Percentiles rank a stretch among this genome's conserved stretches.
phyloP scores from a whole-genome alignment of 2,113 vertebrate genomes.

The Catharus bicknelli region DNA sequence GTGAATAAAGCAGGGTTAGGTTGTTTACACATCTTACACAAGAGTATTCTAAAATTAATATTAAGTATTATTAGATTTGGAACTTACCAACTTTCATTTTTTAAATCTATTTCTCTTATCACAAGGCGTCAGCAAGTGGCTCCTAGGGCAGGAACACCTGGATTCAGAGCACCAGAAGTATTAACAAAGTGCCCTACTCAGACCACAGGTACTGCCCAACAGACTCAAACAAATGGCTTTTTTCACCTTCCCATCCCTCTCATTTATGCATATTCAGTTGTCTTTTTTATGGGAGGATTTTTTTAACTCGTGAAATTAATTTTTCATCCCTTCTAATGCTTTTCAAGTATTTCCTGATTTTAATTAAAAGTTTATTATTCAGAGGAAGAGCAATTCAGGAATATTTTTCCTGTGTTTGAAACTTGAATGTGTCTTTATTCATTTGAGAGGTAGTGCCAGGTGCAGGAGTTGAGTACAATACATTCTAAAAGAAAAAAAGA shows the following conservation, averaged over 20 bases:
- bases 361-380: neutral
- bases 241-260: neutral
- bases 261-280: neutral
- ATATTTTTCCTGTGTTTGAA: neutral
- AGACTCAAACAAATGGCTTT: neutral
- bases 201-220: slow-evolving; percentile 82
- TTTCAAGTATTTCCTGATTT: slow-evolving; percentile 58
- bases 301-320: slow-evolving; percentile 1
- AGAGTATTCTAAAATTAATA: neutral
- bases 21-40: neutral
- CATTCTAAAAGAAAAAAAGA: neutral
- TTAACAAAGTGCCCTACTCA: slow-evolving; percentile 93
- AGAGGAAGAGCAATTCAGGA: neutral
- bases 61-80: neutral
- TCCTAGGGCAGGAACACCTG: slow-evolving; percentile 93
- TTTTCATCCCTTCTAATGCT: neutral
- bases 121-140: slow-evolving; percentile 90
- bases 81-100: neutral
- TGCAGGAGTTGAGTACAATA: neutral
- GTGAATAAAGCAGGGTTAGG: neutral
- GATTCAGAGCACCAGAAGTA: slow-evolving; percentile 96
- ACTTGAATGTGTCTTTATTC: neutral
- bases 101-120: neutral
- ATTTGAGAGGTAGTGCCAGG: neutral
- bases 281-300: neutral